Base-by-base conservation (phyloP, 2,888 invertebrate genomes). In the Pedicia rivosa region DNA sequence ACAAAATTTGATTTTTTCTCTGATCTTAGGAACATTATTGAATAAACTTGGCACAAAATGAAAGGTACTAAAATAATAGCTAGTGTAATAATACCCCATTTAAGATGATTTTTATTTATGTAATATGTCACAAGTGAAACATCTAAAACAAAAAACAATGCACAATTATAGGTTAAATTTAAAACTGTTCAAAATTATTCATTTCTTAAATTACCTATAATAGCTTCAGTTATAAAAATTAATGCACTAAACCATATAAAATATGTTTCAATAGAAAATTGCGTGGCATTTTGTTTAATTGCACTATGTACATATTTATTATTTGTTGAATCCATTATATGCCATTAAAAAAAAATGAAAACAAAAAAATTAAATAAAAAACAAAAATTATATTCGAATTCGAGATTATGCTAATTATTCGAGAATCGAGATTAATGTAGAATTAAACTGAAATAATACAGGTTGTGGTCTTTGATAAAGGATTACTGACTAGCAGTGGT, bases 181-280 rank as follows among this genome's bases (percentile, higher is more conserved):
- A 35, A 35, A 26, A 26, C 17, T 17, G 10, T 15, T 14, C 5
- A 26, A 26, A 13, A 13, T 13, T 22, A 33, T 12, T 26, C 9
- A 17, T 22, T 24, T 5, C 7, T 9, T 15, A n/a, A 34, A 26
- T 29, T 36, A 46, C 46, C 46, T 39, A 41, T 42, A 25, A 44
- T 39, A 28, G 43, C 22, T 39, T 46, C 46, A 5, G 46, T 42
- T 8, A 44, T 22, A 35, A 43, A 46, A 20, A 46, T 46, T 24
- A 46, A 38, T 13, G 44, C 44, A 41, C 46, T 46, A 35, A 46
- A 46, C 44, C 46, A 44, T 22, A 44, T 40, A 36, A 46, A 43
- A 37, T 46, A 46, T 7, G 40, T 43, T 39, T 44, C 46, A 35
- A 44, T 42, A 12, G 43, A 43, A 31, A 43, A 46, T 35, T 38